Conservation (phyloP, 2,113 vertebrate species). For the Desmodus rotundus region DNA sequence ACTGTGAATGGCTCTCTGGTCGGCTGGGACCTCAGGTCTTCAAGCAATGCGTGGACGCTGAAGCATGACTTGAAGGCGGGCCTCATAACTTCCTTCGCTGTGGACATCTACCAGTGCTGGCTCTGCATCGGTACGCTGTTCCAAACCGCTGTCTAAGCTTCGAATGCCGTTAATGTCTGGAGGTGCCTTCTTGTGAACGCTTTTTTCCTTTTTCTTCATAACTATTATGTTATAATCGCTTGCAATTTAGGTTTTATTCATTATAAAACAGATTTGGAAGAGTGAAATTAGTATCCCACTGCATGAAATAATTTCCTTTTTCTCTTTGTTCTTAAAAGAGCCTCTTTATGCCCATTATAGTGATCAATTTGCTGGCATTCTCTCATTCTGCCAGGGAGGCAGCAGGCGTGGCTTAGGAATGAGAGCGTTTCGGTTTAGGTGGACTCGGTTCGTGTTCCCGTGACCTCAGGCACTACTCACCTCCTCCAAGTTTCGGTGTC, state of each 20-base stretch:
- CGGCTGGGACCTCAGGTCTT: constrained; percentile 95
- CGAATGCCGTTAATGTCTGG: background rate
- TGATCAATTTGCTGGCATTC: background rate
- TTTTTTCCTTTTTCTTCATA: background rate
- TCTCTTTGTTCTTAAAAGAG: background rate
- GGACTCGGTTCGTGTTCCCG: background rate
- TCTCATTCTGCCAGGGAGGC: background rate
- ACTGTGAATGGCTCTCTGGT: constrained; percentile 95
- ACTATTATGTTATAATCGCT: background rate
- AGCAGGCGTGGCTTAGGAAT: background rate
- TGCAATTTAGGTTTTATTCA: constrained; percentile 25
- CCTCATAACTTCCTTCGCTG: constrained; percentile 97
- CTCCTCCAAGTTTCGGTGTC: background rate
- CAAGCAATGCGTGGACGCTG: constrained; percentile 92
- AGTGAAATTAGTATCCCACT: background rate
- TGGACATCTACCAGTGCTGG: constrained; percentile 99
- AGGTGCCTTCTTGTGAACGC: background rate
- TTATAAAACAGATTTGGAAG: background rate
- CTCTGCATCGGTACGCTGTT: constrained; percentile 91
- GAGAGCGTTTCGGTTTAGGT: background rate
- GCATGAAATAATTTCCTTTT: background rate
- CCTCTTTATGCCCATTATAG: background rate
- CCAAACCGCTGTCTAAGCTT: background rate
- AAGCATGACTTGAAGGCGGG: constrained; percentile 94
- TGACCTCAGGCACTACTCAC: background rate